A percentile compares a stretch with the other conserved stretches of the same genome.
These are phyloP conservation scores for Leptinotarsa tumamoca DNA, from an alignment of 2,888 invertebrate species.

Conservation along the genomic window DNA sequence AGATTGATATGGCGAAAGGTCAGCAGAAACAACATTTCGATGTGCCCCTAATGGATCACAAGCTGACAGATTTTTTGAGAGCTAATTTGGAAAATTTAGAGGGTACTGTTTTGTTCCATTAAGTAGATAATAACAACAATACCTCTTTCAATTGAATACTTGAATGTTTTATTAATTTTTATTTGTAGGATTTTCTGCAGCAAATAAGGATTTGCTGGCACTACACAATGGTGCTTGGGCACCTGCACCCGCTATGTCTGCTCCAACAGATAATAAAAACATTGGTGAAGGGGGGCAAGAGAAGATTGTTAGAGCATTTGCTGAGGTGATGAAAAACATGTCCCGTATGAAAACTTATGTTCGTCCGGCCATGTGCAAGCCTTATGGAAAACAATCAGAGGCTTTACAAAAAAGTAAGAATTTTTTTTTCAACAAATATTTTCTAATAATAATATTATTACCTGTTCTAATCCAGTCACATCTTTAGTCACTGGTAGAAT, in stretches of 20 bases:
- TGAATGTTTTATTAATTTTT: no score
- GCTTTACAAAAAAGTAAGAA: slow-evolving; percentile 85
- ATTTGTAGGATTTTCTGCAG: slow-evolving; percentile 60
- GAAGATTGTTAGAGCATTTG: slow-evolving; percentile 86
- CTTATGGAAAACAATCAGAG: slow-evolving; percentile 90
- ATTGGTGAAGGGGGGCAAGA: slow-evolving; percentile 76
- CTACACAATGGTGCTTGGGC: slow-evolving; percentile 78
- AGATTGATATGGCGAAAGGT: slow-evolving; percentile 61
- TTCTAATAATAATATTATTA: neutral
- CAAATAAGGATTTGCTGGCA: slow-evolving; percentile 75
- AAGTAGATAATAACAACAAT: no score
- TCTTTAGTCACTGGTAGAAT: no score
- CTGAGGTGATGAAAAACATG: slow-evolving; percentile 89
- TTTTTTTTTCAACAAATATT: neutral
- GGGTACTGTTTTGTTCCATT: slow-evolving; percentile 60
- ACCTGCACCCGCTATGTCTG: slow-evolving; percentile 51
- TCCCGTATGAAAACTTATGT: slow-evolving; percentile 90
- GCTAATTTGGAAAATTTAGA: slow-evolving; percentile 80
- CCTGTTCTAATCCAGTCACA: neutral
- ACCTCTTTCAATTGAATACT: neutral
- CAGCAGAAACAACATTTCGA: slow-evolving; percentile 64
- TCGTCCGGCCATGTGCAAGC: slow-evolving; percentile 90
- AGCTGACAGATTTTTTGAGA: slow-evolving; percentile 79
- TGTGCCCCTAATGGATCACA: slow-evolving; percentile 71
- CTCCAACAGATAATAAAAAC: slow-evolving; percentile 60